Base-by-base conservation (phyloP, 2,797 vertebrate species). In the Rhinatrema bivittatum region DNA sequence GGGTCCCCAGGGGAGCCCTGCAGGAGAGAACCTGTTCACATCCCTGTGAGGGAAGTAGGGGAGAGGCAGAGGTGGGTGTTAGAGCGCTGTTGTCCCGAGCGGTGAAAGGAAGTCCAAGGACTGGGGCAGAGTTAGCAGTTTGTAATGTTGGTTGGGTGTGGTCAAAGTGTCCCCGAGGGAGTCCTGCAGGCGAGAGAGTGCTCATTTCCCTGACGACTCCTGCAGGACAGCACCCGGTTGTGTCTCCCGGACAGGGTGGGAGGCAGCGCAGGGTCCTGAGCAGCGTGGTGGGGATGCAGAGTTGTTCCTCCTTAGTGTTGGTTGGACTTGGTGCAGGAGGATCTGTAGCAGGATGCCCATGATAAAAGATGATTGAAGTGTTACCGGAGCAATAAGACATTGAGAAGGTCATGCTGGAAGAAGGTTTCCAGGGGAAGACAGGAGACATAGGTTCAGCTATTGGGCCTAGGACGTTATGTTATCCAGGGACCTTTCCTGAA, bases 401-500 rank as follows among this genome's bases (percentile, higher is more conserved):
- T 6, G 14, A n/a, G 3, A 15, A 17, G 7, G 12, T 30, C 5
- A 20, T 18, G 20, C 8, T 5, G 4, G 7, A 14, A n/a, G 10
- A 1, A 3, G 9, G 16, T 2, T 12, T n/a, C n/a, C n/a, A n/a
- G 14, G 14, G 30, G 21, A 20, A 11, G 11, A 3, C 6, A 1
- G 5, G n/a, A 1, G 10, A 11, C 11, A 2, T 16, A 5, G 3
- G 2, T 1, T 1, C 1, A 4, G 5, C 10, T 7, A 22, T 6
- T 0, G 1, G 5, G 23, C 0, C 3, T 5, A 11, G 10, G 20
- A 14, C 7, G 12, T 8, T 2, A 1, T 1, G n/a, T n/a, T n/a
- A n/a, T n/a, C n/a, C n/a, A n/a, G n/a, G n/a, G n/a, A n/a, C n/a
- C n/a, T n/a, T 42, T 37, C 61, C 67, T 78, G 74, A 72, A 60